Evolutionary conservation across 2,888 invertebrate species (phyloP), one percentile per base, ranked within the genome.

Genomic region (Metopia argyrocephala): DNA sequence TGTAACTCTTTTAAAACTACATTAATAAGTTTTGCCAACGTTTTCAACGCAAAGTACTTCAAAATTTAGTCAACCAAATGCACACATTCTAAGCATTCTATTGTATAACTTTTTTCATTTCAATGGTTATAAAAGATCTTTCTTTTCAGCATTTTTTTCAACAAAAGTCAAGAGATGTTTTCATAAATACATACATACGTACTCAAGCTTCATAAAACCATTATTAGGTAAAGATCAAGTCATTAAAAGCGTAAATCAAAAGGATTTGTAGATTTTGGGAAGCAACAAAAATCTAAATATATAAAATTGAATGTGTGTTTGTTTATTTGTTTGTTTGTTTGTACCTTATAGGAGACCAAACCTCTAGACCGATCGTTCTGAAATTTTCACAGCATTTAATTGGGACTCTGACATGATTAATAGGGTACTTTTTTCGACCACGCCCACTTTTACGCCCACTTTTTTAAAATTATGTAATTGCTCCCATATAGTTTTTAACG

Each of bases 51-150:
- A 20, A 71, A 48, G 5, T 31, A 66, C 78, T 78, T 62, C 2
- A 73, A 56, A 61, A 78, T 20, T 61, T 73, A 78, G 46, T 78
- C 78, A 78, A 78, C 66, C 56, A 78, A 38, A 54, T 12, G 38
- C 38, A 2, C 15, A 15, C 38, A 15, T 4, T 12, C 46, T 31
- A 48, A 21, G 21, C 9, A 12, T 9, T 38, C 15, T 15, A 15
- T 2, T 61, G 6, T 61, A 78, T 23, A 38, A 31, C 66, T 27
- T 66, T 78, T 38, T 66, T 45, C 5, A 48, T 48, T 38, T 27
- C 54, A 66, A 66, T 50, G 54, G 25, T 20, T 56, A 21, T 23
- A 31, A 18, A 9, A 18, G 65, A 15, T 2, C 38, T 38, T 15
- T n/a, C n/a, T n/a, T n/a, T n/a, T n/a, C n/a, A n/a, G n/a, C n/a